These are phyloP conservation scores for Drosophila demipolita DNA, from an alignment of 2,888 invertebrate species.

Conservation along the genomic window DNA sequence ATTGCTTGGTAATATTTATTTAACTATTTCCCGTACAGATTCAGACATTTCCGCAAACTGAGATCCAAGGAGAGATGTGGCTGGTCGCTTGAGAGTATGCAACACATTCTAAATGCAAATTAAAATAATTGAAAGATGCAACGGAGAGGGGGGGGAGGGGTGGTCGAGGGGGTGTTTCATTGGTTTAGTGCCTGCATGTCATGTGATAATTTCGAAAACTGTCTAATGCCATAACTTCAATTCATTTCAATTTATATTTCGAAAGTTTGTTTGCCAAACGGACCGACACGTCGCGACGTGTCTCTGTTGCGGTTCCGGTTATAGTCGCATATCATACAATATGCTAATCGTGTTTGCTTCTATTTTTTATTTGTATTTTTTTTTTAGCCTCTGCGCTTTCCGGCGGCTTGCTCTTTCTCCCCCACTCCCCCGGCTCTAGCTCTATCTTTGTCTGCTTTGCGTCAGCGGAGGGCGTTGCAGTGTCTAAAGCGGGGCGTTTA, in stretches of 20 bases:
- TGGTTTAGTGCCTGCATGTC: conserved; percentile 71
- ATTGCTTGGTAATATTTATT: neutral
- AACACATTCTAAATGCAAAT: conserved; percentile 81
- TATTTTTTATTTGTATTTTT: no score
- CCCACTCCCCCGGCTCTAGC: neutral
- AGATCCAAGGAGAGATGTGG: neutral
- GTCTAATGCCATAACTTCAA: conserved; percentile 80
- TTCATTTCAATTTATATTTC: conserved; percentile 80
- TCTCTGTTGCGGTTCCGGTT: conserved; percentile 46
- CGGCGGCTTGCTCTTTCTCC: conserved; percentile 30
- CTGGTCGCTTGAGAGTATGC: conserved; percentile 51
- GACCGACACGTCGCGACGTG: conserved; percentile 28
- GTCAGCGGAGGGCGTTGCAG: conserved; percentile 68
- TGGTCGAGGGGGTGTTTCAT: neutral
- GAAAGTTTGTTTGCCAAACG: conserved; percentile 62
- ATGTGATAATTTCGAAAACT: conserved; percentile 76
- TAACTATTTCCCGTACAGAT: neutral
- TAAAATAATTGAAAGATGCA: conserved; percentile 29
- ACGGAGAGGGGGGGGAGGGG: neutral
- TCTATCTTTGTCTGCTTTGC: conserved; percentile 4
- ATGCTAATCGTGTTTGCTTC: conserved; percentile 71
- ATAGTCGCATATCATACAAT: conserved; percentile 71
- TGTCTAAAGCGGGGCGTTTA: conserved; percentile 77
- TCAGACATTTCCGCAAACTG: neutral
- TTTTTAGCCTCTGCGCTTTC: conserved; percentile 38